phyloP scores from a whole-genome alignment of 2,888 invertebrate species.

The Odiellus spinosus region DNA sequence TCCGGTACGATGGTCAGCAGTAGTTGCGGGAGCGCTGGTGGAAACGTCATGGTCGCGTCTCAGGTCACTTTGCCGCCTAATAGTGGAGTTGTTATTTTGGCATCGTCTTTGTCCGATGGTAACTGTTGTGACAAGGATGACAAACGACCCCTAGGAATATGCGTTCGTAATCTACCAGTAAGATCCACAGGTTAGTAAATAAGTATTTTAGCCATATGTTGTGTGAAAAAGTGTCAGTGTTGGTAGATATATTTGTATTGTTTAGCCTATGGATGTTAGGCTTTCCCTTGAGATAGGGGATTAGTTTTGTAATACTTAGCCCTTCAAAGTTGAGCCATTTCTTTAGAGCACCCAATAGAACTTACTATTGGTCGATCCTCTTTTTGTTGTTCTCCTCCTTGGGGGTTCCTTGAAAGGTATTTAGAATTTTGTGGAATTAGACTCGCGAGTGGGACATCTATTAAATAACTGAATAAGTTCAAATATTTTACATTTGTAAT shows the following conservation, averaged over 20 bases:
- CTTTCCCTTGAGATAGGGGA: background rate
- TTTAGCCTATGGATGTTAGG: background rate
- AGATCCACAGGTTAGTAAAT: slow-evolving; percentile 44
- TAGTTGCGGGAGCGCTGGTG: background rate
- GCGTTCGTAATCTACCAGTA: slow-evolving; percentile 74
- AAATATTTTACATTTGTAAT: no score
- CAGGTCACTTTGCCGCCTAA: slow-evolving; percentile 8
- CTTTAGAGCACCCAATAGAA: no score
- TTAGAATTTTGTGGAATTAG: no score
- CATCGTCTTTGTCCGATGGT: background rate
- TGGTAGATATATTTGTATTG: background rate
- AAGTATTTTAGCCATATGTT: slow-evolving; percentile 3
- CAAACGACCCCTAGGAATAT: slow-evolving; percentile 67
- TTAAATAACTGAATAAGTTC: no score
- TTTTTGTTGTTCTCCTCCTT: background rate
- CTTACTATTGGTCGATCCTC: no score
- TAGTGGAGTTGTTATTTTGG: background rate
- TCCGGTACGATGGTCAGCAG: slow-evolving; percentile 7
- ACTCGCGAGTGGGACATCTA: no score
- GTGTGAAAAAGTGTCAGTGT: no score
- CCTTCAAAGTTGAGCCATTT: no score
- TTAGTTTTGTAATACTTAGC: no score
- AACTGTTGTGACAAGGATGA: slow-evolving; percentile 42
- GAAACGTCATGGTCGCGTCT: slow-evolving; percentile 1
- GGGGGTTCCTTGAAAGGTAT: no score